These are phyloP conservation scores for Stichodactyla helianthus DNA, from an alignment of 64 coral and sea anemone species.

Conservation along the genomic window DNA sequence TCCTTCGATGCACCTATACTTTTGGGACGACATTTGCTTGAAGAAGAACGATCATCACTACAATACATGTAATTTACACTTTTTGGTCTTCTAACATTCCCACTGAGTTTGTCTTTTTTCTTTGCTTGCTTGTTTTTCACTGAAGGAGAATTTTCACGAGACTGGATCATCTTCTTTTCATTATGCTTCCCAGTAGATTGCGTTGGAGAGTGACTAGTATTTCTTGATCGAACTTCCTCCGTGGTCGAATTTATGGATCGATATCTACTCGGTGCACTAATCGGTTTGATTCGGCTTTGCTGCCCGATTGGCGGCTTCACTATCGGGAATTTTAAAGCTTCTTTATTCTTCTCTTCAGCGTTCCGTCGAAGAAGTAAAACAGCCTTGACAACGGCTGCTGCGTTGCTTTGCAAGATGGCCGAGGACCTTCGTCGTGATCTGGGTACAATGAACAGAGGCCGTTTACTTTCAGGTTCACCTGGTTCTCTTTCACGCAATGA, in stretches of 20 bases:
- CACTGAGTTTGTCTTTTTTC: neutral
- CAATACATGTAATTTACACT: neutral
- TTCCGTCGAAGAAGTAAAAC: constrained; percentile 66
- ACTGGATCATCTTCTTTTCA: neutral
- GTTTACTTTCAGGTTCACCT: constrained; percentile 46
- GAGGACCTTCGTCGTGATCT: constrained; percentile 68
- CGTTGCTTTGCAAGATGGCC: constrained; percentile 62
- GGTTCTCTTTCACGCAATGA: constrained; percentile 23
- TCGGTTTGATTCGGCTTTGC: constrained; percentile 21
- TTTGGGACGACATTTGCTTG: neutral
- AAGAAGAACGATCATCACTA: neutral
- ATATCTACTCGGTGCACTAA: constrained; percentile 18
- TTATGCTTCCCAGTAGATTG: neutral
- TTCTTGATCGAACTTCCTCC: neutral
- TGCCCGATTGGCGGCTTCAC: neutral
- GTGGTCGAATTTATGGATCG: neutral
- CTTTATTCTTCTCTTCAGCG: neutral
- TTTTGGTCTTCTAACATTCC: neutral
- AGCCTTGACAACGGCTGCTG: constrained; percentile 77
- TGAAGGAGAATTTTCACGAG: neutral
- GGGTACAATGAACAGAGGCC: constrained; percentile 65
- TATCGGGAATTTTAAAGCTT: neutral
- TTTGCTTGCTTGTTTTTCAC: neutral
- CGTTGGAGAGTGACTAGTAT: neutral
- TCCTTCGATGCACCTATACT: neutral